Base-by-base conservation (phyloP, 2,113 vertebrate genomes). In the Dipodomys merriami region DNA sequence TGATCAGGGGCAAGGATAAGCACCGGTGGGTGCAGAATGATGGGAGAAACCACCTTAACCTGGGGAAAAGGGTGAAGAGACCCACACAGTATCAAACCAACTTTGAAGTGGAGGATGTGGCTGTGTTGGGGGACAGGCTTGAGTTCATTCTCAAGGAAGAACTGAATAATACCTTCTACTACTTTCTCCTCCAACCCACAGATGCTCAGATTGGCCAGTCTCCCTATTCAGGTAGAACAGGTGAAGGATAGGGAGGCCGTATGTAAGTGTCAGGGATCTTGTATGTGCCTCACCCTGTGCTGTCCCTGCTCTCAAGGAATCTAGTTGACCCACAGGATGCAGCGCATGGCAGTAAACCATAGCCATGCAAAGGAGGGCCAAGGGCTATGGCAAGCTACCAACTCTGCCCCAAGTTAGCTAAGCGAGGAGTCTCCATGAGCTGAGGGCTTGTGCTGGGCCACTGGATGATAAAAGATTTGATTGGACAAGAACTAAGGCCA, bases 321-420 rank as follows among this genome's bases (percentile, higher is more conserved):
- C 23, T 78, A 0, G 1, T 35, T 18, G 44, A 57, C 11, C 9
- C 72, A 8, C 2, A 6, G 57, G 73, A 88, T 33, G 11, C 16
- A 27, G 23, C 7, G 2, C 7, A 0, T 33, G 25, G 57, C 23
- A 3, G 64, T 64, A 53, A 92, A 73, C 20, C 60, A 11, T 35
- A 9, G 67, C 73, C 10, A 7, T 10, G 30, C 4, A 1, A 2
- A 30, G 0, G 0, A 60, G 35, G 73, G 29, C 27, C 2, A 3
- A 9, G 20, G 16, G 60, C 72, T 49, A 5, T 23, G 13, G 27
- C 11, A 23, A 20, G 20, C 35, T 33, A 69, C 44, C 15, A n/a
- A 22, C n/a, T 44, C 72, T 33, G 20, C 29, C 13, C 27, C 65
- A 67, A 67, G 65, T 67, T 67, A 25, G 18, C 76, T 57, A 57